phyloP scores from a whole-genome alignment of 2,113 vertebrate species.

The Austrofundulus limnaeus region DNA sequence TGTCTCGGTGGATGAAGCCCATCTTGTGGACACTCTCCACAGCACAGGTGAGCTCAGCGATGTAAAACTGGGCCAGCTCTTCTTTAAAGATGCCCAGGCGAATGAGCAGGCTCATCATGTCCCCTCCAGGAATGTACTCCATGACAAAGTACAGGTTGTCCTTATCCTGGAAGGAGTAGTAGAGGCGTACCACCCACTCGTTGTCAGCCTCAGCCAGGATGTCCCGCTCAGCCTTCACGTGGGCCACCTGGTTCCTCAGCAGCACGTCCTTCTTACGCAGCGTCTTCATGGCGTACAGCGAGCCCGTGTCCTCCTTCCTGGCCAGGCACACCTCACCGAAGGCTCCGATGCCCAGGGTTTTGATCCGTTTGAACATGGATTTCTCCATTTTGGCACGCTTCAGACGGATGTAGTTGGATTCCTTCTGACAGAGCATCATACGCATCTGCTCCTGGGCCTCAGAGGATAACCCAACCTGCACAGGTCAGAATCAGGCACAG shows the following conservation, averaged over 20 bases:
- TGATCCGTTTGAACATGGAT: constrained; percentile 98
- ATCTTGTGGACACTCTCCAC: constrained; percentile 99
- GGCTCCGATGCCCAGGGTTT: constrained; percentile 94
- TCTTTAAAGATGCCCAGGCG: constrained; percentile 95
- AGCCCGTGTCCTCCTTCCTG: constrained; percentile 93
- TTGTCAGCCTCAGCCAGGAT: constrained; percentile 98
- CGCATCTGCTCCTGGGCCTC: constrained; percentile 99
- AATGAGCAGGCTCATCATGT: constrained; percentile 99
- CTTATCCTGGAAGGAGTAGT: constrained; percentile 98
- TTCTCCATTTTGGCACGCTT: constrained; percentile 99
- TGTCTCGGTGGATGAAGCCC: constrained; percentile 99
- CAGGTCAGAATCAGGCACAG: too few relatives aligned
- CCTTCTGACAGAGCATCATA: constrained; percentile 98
- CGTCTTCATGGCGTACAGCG: constrained; percentile 98
- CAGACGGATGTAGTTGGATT: constrained; percentile 97
- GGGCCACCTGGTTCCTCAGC: constrained; percentile 96
- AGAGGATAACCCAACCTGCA: constrained; percentile 95
- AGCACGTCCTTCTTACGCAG: constrained; percentile 98
- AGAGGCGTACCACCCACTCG: constrained; percentile 98
- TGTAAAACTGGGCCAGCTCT: constrained; percentile 96
- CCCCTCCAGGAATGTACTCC: constrained; percentile 99
- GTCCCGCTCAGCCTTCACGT: constrained; percentile 97
- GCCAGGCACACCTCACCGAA: constrained; percentile 98
- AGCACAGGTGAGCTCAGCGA: constrained; percentile 94
- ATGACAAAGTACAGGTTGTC: constrained; percentile 99